phyloP scores from a whole-genome alignment of 1,140 invertebrate genomes.

The Palaemon carinicauda region DNA sequence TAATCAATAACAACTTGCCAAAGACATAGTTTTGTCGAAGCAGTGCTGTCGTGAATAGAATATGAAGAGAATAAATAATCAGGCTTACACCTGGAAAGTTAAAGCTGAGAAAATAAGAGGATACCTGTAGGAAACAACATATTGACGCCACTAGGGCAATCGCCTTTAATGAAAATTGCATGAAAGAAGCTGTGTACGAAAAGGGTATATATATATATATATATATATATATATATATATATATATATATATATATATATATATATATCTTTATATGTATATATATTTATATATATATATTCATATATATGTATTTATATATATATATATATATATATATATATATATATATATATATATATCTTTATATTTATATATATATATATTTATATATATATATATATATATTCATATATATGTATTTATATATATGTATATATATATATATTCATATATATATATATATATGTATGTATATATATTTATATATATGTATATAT shows the following conservation, averaged over 20 bases:
- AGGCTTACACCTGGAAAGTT: no score
- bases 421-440: not conserved
- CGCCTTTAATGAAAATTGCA: no score
- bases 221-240: conserved; percentile 2
- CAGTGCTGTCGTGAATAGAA: no score
- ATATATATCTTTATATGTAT: not conserved
- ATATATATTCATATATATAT: not conserved
- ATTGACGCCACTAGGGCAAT: no score
- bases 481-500: not conserved
- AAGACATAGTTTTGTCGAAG: no score
- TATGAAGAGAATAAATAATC: no score
- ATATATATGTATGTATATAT: not conserved
- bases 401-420: not conserved
- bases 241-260: conserved; percentile 2
- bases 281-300: no score
- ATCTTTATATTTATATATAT: not conserved
- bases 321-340: not conserved
- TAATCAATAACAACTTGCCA: no score
- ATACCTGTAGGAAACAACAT: no score
- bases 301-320: not conserved
- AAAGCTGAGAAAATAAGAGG: no score
- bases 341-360: conserved; percentile 2
- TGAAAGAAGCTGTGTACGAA: no score
- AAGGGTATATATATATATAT: not conserved
- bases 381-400: not conserved